A percentile compares a stretch with the other conserved stretches of the same genome.
These are phyloP conservation scores for Tauraco erythrolophus DNA, from an alignment of 2,113 vertebrate species.

Conservation along the genomic window DNA sequence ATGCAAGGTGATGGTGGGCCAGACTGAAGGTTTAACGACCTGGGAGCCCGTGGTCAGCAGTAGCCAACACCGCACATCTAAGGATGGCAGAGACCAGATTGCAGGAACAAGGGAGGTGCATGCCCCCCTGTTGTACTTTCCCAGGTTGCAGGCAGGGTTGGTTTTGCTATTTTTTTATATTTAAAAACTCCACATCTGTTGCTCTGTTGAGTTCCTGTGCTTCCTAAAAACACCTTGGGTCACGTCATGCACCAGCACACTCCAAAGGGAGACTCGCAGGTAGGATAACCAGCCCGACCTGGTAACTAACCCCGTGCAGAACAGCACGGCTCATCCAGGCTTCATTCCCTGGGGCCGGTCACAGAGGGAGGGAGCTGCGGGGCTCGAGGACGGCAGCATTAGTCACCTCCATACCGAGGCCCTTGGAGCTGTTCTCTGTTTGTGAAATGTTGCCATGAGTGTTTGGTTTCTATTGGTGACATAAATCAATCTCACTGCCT, in stretches of 20 bases:
- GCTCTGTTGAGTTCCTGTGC: neutral
- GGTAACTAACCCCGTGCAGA: accelerated
- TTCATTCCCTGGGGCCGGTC: accelerated
- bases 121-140: neutral
- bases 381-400: neutral
- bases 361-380: neutral
- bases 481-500: constrained; percentile 44
- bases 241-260: neutral
- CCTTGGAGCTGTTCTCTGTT: neutral
- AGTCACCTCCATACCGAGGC: constrained; percentile 2
- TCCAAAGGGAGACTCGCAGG: neutral
- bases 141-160: neutral
- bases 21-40: neutral
- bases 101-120: neutral
- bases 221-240: neutral
- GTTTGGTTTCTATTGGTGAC: constrained; percentile 36
- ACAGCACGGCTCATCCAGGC: accelerated
- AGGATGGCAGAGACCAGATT: neutral
- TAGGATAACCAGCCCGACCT: neutral
- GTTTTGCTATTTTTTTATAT: neutral
- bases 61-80: accelerated
- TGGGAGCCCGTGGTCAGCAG: neutral
- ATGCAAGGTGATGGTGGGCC: neutral
- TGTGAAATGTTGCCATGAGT: neutral
- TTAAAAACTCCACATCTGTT: neutral